Percentiles rank a stretch among this genome's conserved stretches.
Evolutionary conservation across 1,140 invertebrate genomes (phyloP).

Genomic region (Lerema accius): DNA sequence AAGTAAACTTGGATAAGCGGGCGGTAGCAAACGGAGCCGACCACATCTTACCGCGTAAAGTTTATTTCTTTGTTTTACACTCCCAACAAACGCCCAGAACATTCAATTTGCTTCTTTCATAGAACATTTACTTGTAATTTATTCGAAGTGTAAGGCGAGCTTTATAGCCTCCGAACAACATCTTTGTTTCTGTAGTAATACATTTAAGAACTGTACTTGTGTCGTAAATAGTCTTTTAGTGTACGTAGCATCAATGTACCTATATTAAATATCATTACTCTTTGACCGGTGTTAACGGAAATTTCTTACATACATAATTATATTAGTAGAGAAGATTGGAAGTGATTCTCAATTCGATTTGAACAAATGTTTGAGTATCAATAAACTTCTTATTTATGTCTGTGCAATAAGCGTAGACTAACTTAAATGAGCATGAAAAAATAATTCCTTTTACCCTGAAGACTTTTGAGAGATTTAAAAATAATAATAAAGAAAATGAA

Average conservation of each 20-base stretch:
- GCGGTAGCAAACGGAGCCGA: conserved; percentile 27
- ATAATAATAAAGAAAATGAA: no score
- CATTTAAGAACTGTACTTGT: background rate
- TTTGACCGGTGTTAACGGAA: no score
- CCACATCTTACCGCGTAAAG: conserved; percentile 29
- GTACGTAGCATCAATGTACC: background rate
- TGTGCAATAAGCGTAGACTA: no score
- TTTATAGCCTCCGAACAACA: conserved; percentile 14
- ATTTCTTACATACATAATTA: no score
- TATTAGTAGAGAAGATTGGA: no score
- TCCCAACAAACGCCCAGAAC: conserved; percentile 35
- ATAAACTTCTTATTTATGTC: conserved; percentile 4
- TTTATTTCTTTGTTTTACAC: conserved; percentile 37
- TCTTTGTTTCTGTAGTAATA: background rate
- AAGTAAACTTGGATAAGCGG: conserved; percentile 15
- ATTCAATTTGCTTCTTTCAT: conserved; percentile 38
- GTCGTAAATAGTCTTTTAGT: background rate
- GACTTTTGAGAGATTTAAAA: no score
- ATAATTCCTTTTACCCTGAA: no score
- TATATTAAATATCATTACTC: no score
- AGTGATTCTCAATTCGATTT: no score
- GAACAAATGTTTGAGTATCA: no score
- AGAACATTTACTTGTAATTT: conserved; percentile 35
- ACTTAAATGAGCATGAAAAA: no score
- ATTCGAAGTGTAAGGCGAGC: conserved; percentile 12